Evolutionary conservation across 2,888 invertebrate genomes (phyloP).

Genomic region (Plusia festucae): DNA sequence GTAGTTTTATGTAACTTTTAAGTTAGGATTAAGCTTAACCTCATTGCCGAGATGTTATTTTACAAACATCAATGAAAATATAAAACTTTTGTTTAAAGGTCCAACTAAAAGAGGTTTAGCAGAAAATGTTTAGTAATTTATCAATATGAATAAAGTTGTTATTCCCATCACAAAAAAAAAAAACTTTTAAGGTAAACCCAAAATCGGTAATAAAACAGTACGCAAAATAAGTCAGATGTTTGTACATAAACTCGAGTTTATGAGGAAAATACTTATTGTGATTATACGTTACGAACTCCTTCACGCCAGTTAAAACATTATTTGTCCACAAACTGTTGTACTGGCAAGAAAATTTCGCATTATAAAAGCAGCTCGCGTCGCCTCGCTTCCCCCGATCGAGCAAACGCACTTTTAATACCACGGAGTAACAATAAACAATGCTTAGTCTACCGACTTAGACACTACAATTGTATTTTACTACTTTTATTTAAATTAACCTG

Average conservation of each 20-base stretch:
- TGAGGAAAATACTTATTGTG: too few relatives aligned
- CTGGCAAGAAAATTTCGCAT: not conserved
- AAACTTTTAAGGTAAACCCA: too few relatives aligned
- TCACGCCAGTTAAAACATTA: too few relatives aligned
- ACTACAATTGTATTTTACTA: conserved; percentile 58
- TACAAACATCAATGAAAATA: not conserved
- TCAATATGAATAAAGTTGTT: too few relatives aligned
- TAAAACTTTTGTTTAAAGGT: not conserved
- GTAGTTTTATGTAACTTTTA: conserved; percentile 1
- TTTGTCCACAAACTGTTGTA: not conserved
- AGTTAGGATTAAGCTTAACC: not conserved
- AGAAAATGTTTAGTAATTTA: not conserved
- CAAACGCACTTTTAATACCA: conserved; percentile 17
- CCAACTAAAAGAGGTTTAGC: not conserved
- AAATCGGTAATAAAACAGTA: too few relatives aligned
- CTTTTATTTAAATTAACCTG: conserved; percentile 67
- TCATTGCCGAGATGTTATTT: not conserved
- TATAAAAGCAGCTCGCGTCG: conserved; percentile 7
- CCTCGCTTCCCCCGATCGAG: conserved; percentile 7
- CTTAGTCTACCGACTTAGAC: conserved; percentile 45
- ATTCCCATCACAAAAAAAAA: too few relatives aligned
- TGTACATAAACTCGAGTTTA: too few relatives aligned
- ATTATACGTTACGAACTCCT: too few relatives aligned
- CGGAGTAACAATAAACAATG: conserved; percentile 36
- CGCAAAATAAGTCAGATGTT: too few relatives aligned